Conservation (phyloP, 2,888 invertebrate species). For the Spisula solida region DNA sequence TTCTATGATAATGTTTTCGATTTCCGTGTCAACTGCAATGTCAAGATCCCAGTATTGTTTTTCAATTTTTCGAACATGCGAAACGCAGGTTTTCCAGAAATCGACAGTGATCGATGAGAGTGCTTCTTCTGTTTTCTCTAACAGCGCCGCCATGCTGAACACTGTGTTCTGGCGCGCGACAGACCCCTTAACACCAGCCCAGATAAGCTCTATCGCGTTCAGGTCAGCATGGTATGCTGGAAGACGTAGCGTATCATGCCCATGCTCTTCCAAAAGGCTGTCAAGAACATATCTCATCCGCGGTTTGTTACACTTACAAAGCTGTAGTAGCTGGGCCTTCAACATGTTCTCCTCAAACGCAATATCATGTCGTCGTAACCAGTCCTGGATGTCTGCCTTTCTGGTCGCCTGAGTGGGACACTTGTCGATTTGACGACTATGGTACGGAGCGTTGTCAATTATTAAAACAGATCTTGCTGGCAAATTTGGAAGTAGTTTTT, state of each 20-base stretch:
- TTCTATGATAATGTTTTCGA: too few relatives aligned
- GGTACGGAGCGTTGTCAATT: slow-evolving; percentile 50
- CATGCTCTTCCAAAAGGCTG: slow-evolving; percentile 21
- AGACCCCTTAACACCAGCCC: too few relatives aligned
- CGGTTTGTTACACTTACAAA: slow-evolving; percentile 27
- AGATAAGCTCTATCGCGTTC: slow-evolving; percentile 47
- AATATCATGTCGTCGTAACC: slow-evolving; percentile 33
- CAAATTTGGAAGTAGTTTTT: slow-evolving; percentile 50
- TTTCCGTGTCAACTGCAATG: too few relatives aligned
- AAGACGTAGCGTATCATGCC: slow-evolving; percentile 35
- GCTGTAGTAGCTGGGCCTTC: slow-evolving; percentile 42
- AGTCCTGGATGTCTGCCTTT: slow-evolving; percentile 44
- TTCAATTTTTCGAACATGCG: too few relatives aligned
- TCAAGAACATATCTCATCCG: slow-evolving; percentile 33
- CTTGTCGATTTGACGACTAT: slow-evolving; percentile 41
- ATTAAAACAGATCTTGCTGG: slow-evolving; percentile 25
- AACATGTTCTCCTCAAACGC: slow-evolving; percentile 12
- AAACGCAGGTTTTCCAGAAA: too few relatives aligned
- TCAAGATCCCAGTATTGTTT: too few relatives aligned
- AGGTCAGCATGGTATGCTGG: slow-evolving; percentile 46
- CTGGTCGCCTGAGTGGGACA: slow-evolving; percentile 34
- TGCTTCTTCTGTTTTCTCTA: too few relatives aligned
- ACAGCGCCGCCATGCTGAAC: too few relatives aligned
- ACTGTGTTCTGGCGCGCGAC: too few relatives aligned
- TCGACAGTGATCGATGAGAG: too few relatives aligned